Evolutionary conservation across 2,888 invertebrate genomes (phyloP).

Genomic region (Eupithecia subumbrata): DNA sequence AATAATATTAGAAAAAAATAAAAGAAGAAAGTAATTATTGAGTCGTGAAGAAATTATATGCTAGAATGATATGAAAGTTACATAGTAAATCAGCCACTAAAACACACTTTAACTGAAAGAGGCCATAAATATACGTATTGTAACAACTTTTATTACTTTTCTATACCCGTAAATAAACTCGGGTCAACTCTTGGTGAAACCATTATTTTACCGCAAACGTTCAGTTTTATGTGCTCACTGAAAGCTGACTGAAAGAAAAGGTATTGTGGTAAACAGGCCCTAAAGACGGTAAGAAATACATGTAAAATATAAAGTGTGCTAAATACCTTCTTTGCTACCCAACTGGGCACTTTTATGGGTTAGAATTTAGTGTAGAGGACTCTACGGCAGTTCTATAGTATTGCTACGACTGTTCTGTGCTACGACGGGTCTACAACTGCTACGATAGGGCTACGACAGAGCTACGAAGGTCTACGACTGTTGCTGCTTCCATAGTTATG

Average conservation of each 20-base stretch:
- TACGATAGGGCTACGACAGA: not conserved
- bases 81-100: constrained; percentile 13
- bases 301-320: not conserved
- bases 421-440: not conserved
- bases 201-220: constrained; percentile 37
- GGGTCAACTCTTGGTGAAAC: constrained; percentile 35
- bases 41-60: not conserved
- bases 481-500: not conserved
- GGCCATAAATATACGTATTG: constrained; percentile 27
- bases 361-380: not conserved
- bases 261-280: constrained; percentile 17
- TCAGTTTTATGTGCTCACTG: constrained; percentile 36
- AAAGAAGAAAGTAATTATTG: too few relatives aligned
- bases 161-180: constrained; percentile 34
- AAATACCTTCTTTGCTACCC: not conserved
- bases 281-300: not conserved
- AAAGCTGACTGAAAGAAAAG: constrained; percentile 30
- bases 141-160: constrained; percentile 32
- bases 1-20: not conserved
- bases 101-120: constrained; percentile 20
- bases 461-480: not conserved
- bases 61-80: not conserved
- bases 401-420: not conserved
- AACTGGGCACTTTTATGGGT: not conserved
- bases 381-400: not conserved